phyloP scores from a whole-genome alignment of 2,888 invertebrate genomes.

The Stenotaenia linearis region DNA sequence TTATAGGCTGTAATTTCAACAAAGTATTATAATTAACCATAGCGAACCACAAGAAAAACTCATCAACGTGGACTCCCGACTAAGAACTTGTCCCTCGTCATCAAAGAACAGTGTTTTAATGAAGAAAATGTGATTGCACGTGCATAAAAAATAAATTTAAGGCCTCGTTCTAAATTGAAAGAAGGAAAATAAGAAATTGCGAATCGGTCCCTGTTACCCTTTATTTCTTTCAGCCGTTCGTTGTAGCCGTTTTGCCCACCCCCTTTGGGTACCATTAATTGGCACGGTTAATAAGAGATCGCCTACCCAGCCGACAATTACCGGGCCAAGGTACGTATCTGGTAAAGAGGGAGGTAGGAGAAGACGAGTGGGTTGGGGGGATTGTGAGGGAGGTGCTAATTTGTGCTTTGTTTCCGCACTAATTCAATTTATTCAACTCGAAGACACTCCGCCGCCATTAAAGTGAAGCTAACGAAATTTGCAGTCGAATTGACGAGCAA shows the following conservation, averaged over 20 bases:
- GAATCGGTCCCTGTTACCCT: slow-evolving; percentile 3
- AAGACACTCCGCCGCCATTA: slow-evolving; percentile 26
- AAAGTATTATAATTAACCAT: slow-evolving; percentile 27
- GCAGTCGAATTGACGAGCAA: slow-evolving; percentile 1
- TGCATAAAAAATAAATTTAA: neutral
- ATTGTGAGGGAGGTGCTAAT: slow-evolving; percentile 10
- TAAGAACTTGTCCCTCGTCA: neutral
- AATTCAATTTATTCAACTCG: slow-evolving; percentile 23
- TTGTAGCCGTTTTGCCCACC: slow-evolving; percentile 5
- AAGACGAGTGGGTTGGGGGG: neutral
- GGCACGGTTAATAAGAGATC: slow-evolving; percentile 22
- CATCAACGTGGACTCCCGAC: neutral
- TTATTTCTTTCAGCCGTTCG: neutral
- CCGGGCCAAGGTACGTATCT: slow-evolving; percentile 22
- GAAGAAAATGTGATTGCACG: neutral
- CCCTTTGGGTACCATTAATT: slow-evolving; percentile 21
- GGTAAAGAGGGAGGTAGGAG: neutral
- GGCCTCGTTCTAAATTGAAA: neutral
- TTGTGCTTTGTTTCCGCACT: slow-evolving; percentile 26
- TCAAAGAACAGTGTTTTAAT: neutral
- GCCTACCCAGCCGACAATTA: slow-evolving; percentile 24
- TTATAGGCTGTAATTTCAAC: slow-evolving; percentile 29
- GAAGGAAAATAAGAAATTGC: neutral
- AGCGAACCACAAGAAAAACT: slow-evolving; percentile 24
- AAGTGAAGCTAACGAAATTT: slow-evolving; percentile 17